A percentile compares a stretch with the other conserved stretches of the same genome.
These are phyloP conservation scores for Metopia argyrocephala DNA, from an alignment of 2,888 invertebrate species.

Conservation along the genomic window DNA sequence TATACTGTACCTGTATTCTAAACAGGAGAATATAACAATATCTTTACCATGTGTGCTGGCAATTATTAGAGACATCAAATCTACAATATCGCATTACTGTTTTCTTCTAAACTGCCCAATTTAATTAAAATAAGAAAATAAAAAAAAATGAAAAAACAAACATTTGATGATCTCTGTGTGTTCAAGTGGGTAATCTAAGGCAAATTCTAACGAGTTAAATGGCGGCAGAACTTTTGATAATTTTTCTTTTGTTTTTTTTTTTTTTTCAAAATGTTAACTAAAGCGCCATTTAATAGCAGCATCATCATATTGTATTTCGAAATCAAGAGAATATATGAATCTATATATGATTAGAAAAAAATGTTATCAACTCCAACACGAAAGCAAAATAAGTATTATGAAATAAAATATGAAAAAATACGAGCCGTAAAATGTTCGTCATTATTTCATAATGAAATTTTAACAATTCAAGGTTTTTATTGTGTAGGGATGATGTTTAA, in stretches of 20 bases:
- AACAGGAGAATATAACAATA: slow-evolving; percentile 38
- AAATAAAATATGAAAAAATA: slow-evolving; percentile 13
- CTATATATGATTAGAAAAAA: background rate
- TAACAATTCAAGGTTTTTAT: slow-evolving; percentile 63
- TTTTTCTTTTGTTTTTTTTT: slow-evolving; percentile 4
- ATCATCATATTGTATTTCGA: slow-evolving; percentile 47
- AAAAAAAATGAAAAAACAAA: slow-evolving; percentile 7
- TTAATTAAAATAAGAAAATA: slow-evolving; percentile 1
- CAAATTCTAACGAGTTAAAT: slow-evolving; percentile 36
- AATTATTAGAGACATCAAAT: slow-evolving; percentile 40
- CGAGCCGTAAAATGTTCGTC: slow-evolving; percentile 55
- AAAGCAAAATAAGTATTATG: background rate
- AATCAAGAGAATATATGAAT: slow-evolving; percentile 49
- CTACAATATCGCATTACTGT: slow-evolving; percentile 54
- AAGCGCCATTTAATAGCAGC: slow-evolving; percentile 59
- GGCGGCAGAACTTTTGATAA: slow-evolving; percentile 61
- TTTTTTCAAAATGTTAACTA: slow-evolving; percentile 38
- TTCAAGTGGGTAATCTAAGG: slow-evolving; percentile 19
- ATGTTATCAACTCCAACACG: slow-evolving; percentile 27
- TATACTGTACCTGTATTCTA: slow-evolving; percentile 38
- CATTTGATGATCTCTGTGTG: slow-evolving; percentile 27
- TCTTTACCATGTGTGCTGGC: background rate
- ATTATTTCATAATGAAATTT: slow-evolving; percentile 62
- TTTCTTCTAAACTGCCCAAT: slow-evolving; percentile 31
- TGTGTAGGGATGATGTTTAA: slow-evolving; percentile 46